These are phyloP conservation scores for Lasioglossum calceatum DNA, from an alignment of 2,888 invertebrate genomes.

Conservation along the genomic window DNA sequence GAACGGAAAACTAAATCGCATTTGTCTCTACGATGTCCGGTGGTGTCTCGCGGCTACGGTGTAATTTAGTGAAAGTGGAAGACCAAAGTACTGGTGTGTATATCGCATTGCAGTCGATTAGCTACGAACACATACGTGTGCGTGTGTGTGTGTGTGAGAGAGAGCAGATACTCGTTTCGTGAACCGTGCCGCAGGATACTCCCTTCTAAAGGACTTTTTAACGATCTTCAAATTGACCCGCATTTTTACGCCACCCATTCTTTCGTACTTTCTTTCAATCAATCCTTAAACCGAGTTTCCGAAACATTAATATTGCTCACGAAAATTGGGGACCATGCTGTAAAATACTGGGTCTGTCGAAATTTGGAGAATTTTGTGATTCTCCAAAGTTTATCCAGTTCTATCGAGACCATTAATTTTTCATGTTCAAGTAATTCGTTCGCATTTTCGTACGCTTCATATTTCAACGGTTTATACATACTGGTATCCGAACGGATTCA, in stretches of 20 bases:
- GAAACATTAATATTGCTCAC: not conserved
- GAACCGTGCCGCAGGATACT: not conserved
- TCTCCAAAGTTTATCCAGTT: not conserved
- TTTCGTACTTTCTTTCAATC: not conserved
- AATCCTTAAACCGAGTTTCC: not conserved
- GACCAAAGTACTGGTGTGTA: not conserved
- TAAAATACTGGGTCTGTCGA: not conserved
- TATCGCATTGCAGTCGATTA: constrained; percentile 45
- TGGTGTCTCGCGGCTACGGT: constrained; percentile 31
- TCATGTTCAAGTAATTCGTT: not conserved
- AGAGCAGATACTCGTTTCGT: not conserved
- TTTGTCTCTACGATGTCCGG: constrained; percentile 20
- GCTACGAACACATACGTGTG: constrained; percentile 31
- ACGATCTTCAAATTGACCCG: not conserved
- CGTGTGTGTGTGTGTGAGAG: not conserved
- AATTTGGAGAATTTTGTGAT: not conserved
- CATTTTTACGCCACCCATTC: not conserved
- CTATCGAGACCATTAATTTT: not conserved
- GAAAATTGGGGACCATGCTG: not conserved
- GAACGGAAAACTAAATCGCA: constrained; percentile 25
- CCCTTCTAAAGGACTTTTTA: not conserved
- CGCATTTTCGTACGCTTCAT: not conserved
- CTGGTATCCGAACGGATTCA: not conserved
- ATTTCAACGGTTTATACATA: not conserved
- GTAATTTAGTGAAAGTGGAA: constrained; percentile 12